Evolutionary conservation across 2,888 invertebrate genomes (phyloP).

Genomic region (Willowsia nigromaculata): DNA sequence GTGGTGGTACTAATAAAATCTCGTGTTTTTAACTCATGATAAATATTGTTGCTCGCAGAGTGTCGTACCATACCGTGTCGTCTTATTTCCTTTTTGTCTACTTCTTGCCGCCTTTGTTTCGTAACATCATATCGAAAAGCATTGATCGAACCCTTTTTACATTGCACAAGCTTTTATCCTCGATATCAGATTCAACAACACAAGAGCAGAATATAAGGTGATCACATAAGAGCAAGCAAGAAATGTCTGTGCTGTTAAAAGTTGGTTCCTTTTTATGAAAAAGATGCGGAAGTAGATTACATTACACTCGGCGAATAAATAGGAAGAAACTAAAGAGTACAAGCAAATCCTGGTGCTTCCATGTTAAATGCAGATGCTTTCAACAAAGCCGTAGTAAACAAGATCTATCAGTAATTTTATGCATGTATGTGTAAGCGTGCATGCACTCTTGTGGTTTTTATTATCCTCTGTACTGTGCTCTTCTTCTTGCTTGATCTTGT

Average conservation of each 20-base stretch:
- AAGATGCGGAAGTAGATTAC: slow-evolving; percentile 69
- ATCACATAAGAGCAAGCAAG: not conserved
- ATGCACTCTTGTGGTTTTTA: slow-evolving; percentile 58
- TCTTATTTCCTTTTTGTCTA: slow-evolving; percentile 10
- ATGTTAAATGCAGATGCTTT: no score
- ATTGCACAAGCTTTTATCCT: slow-evolving; percentile 53
- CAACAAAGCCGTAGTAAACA: no score
- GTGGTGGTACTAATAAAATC: slow-evolving; percentile 60
- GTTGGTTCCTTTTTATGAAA: slow-evolving; percentile 48
- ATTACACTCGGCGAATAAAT: slow-evolving; percentile 26
- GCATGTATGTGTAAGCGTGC: not conserved
- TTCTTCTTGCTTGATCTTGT: not conserved
- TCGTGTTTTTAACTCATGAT: slow-evolving; percentile 64
- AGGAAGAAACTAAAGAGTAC: not conserved
- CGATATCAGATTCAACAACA: not conserved
- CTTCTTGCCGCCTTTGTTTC: slow-evolving; percentile 16
- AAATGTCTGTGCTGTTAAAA: slow-evolving; percentile 24
- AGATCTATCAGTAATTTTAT: slow-evolving; percentile 6
- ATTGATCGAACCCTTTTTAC: slow-evolving; percentile 43
- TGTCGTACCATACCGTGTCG: slow-evolving; percentile 5
- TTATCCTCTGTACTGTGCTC: not conserved
- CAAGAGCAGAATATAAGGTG: not conserved
- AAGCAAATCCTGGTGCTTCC: no score
- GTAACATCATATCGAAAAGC: slow-evolving; percentile 37
- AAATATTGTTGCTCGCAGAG: slow-evolving; percentile 56